Base-by-base conservation (phyloP, 2,888 invertebrate species). In the Orthosia cruda region DNA sequence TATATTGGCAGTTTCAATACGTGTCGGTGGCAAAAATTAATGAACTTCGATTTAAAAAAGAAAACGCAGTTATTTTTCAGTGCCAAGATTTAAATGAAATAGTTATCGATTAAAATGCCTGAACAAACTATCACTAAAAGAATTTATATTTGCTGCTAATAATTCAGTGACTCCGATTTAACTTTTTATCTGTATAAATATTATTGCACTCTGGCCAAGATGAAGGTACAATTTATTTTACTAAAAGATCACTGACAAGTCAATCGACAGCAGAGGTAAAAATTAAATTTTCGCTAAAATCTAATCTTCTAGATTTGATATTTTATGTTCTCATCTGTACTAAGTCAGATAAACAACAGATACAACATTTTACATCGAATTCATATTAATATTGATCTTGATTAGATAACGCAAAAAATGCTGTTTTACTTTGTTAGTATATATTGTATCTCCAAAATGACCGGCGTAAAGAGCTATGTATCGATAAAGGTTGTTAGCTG, bases 131-230 rank as follows among this genome's bases (percentile, higher is more conserved):
- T 12, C 61, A 45, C 9, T 81, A 50, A 55, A 61, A 52, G 18
- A 81, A 62, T 77, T 62, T 57, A 75, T 59, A 52, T 57, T 26
- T n/a, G 47, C 55, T 74, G 64, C 75, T 32, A 18, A 40, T 4
- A 55, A 75, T 62, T 75, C 61, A 12, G 61, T 61, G 50, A 23
- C 55, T 16, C 45, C 58, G 13, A 49, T 61, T 68, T 69, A 47
- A 75, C 47, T 69, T 77, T 68, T 66, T 52, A 70, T 57, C 16
- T 61, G 18, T 50, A 47, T 62, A 65, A 61, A 55, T 32, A 55
- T 74, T 62, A 45, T 66, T 77, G 66, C 50, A 32, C 26, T 32
- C 26, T 32, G 26, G 26, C 32, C 32, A 32, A 7, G 32, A 32
- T 32, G 32, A 32, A 5, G 7, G 32, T 32, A 32, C 32, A 32